These are phyloP conservation scores for Pentamera pediparva DNA, from an alignment of 53 echinoderm and acorn worm species.

Conservation along the genomic window DNA sequence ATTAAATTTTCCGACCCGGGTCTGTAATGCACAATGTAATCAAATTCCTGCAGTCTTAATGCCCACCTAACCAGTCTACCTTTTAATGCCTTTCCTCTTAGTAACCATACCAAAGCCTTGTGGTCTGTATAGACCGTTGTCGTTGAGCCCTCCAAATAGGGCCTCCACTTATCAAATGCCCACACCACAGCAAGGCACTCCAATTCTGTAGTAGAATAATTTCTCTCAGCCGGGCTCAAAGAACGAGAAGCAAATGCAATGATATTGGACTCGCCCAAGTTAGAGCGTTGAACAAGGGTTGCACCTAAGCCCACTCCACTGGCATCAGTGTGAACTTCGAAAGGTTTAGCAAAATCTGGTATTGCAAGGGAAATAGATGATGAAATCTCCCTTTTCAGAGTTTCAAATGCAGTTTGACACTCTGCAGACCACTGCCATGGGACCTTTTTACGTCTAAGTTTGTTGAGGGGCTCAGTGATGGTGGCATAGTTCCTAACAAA, in stretches of 20 bases:
- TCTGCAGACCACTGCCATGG: neutral
- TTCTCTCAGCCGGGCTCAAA: constrained; percentile 34
- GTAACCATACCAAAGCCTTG: constrained; percentile 7
- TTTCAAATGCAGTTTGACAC: neutral
- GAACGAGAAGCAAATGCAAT: constrained; percentile 47
- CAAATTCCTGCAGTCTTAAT: constrained; percentile 34
- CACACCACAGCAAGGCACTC: constrained; percentile 53
- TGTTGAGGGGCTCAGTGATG: neutral
- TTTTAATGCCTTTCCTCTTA: neutral
- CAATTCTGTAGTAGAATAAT: constrained; percentile 44
- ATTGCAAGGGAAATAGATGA: neutral
- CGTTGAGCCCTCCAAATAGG: constrained; percentile 26
- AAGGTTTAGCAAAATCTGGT: neutral
- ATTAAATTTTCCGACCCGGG: constrained; percentile 32
- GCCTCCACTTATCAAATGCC: constrained; percentile 40
- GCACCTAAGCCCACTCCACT: neutral
- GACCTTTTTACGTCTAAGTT: neutral
- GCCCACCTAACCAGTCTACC: constrained; percentile 42
- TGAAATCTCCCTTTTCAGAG: neutral
- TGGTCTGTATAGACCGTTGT: constrained; percentile 17
- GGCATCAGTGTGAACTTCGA: neutral
- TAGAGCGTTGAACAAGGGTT: neutral
- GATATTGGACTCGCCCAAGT: neutral
- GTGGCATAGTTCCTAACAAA: constrained; percentile 15
- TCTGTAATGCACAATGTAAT: constrained; percentile 25